phyloP scores from a whole-genome alignment of 2,113 vertebrate species.

The Camelus bactrianus region DNA sequence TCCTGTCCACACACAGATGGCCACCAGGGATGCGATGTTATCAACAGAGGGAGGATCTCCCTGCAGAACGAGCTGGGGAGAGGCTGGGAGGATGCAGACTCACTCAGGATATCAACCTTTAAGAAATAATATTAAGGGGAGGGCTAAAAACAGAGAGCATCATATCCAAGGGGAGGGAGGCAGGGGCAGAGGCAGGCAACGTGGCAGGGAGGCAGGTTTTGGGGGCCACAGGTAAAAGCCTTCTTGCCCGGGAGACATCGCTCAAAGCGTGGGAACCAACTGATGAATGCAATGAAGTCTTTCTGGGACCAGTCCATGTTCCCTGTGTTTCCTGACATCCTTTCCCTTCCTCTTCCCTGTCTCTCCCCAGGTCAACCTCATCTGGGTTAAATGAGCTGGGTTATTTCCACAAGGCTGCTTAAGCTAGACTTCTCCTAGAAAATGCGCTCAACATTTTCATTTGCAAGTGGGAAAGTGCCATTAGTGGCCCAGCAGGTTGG shows the following conservation, averaged over 20 bases:
- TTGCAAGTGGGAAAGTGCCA: constrained; percentile 12
- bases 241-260: not conserved
- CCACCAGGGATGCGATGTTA: constrained; percentile 74
- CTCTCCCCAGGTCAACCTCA: not conserved
- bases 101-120: constrained; percentile 80
- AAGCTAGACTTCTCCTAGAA: not conserved
- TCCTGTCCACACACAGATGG: constrained; percentile 65
- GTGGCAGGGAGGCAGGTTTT: not conserved
- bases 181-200: not conserved
- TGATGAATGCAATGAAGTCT: not conserved
- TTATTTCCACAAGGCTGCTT: constrained; percentile 14
- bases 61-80: constrained; percentile 65
- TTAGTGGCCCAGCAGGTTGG: not conserved
- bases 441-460: not conserved
- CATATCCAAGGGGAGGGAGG: not conserved
- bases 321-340: not conserved
- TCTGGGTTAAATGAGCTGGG: not conserved
- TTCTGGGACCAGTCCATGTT: not conserved
- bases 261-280: not conserved
- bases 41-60: constrained; percentile 70
- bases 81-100: constrained; percentile 77
- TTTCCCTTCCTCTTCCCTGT: not conserved
- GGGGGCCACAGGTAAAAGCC: not conserved
- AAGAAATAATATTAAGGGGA: constrained; percentile 79
- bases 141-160: constrained; percentile 69